phyloP scores from a whole-genome alignment of 2,113 vertebrate genomes.

The Sprattus sprattus region DNA sequence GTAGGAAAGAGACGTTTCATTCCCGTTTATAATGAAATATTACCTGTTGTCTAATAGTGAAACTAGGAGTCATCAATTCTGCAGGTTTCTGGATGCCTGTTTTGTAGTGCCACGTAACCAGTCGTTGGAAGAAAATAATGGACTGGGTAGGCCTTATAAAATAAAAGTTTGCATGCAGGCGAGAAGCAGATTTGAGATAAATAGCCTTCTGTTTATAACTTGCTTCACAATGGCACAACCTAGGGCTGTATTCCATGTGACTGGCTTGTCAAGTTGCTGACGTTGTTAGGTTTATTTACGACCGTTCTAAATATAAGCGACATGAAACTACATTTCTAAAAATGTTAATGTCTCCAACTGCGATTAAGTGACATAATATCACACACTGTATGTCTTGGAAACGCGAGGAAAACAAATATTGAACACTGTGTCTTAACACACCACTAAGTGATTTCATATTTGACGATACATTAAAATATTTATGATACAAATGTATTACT shows the following conservation, averaged over 20 bases:
- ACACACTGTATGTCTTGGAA: background rate
- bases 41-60: too few relatives aligned
- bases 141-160: background rate
- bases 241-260: too few relatives aligned
- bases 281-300: background rate
- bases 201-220: too few relatives aligned
- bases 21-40: background rate
- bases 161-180: background rate
- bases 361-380: background rate
- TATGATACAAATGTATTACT: background rate
- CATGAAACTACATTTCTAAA: background rate
- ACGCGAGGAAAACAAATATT: too few relatives aligned
- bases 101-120: background rate
- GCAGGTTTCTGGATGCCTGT: background rate
- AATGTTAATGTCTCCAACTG: too few relatives aligned
- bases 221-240: too few relatives aligned
- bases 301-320: background rate
- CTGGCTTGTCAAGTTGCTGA: too few relatives aligned
- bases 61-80: background rate
- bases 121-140: background rate
- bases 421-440: too few relatives aligned
- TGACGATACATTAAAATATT: background rate
- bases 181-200: background rate
- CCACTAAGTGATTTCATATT: too few relatives aligned
- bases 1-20: background rate